Conservation (phyloP, 1,140 invertebrate genomes). For the Acromyrmex heyeri region DNA sequence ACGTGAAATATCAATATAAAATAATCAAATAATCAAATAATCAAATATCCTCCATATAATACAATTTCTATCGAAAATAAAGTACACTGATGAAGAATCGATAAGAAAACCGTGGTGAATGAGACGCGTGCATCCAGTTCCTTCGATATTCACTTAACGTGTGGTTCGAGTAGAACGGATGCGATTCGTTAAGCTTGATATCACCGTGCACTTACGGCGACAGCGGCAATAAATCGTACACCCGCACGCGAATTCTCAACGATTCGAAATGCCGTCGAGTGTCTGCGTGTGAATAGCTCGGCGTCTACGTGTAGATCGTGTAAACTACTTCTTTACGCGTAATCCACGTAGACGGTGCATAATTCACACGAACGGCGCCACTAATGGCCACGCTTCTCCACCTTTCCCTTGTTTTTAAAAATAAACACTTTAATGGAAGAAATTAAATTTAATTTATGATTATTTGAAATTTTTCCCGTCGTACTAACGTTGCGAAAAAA, state of each 20-base stretch:
- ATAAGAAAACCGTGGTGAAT: neutral
- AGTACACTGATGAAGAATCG: neutral
- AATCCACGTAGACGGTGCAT: constrained; percentile 57
- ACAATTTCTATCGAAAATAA: neutral
- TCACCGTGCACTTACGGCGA: constrained; percentile 54
- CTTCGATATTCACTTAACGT: constrained; percentile 59
- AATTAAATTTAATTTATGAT: constrained; percentile 44
- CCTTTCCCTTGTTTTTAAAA: constrained; percentile 22
- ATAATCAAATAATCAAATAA: constrained; percentile 3
- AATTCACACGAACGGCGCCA: constrained; percentile 39
- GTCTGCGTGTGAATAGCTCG: constrained; percentile 17
- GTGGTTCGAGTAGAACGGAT: constrained; percentile 46
- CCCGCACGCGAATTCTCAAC: constrained; percentile 52
- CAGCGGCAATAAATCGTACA: constrained; percentile 51
- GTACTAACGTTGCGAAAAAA: neutral
- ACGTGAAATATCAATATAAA: neutral
- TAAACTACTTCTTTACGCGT: constrained; percentile 49
- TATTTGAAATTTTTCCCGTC: neutral
- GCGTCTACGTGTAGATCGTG: constrained; percentile 31
- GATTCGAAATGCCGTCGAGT: constrained; percentile 27
- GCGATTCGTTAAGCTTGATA: constrained; percentile 62
- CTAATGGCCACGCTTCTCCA: constrained; percentile 46
- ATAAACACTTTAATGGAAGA: constrained; percentile 23
- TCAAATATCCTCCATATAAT: neutral
- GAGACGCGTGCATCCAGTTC: neutral